Percentiles rank a stretch among this genome's conserved stretches.
Evolutionary conservation across 2,888 invertebrate species (phyloP).

Genomic region (Podabrus alpinus): DNA sequence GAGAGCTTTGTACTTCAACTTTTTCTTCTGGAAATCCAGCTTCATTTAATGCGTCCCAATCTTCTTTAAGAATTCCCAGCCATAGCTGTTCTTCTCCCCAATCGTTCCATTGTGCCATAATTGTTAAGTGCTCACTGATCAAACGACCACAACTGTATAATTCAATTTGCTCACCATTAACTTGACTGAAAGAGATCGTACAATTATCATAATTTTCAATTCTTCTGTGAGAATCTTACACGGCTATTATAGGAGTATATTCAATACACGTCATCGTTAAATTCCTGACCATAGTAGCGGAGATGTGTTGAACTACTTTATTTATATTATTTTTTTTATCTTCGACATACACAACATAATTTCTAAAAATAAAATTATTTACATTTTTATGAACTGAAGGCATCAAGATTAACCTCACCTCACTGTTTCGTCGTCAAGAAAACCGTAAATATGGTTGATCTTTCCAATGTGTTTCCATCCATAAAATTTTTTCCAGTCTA

Average conservation of each 20-base stretch:
- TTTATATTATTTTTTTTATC: neutral
- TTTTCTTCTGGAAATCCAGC: neutral
- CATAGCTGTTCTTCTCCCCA: neutral
- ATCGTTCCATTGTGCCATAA: neutral
- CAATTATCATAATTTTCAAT: neutral
- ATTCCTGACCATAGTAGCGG: neutral
- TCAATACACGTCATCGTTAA: neutral
- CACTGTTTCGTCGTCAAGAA: neutral
- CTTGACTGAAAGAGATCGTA: neutral
- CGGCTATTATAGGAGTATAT: neutral
- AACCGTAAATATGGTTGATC: neutral
- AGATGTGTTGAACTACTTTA: neutral
- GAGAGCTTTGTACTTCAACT: neutral
- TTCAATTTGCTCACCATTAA: neutral
- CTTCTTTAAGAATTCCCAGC: neutral
- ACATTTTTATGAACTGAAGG: neutral
- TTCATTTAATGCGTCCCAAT: neutral
- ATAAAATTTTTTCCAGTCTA: neutral
- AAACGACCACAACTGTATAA: neutral
- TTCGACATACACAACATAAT: neutral
- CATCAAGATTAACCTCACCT: neutral
- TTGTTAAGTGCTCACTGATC: neutral
- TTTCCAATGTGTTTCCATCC: neutral
- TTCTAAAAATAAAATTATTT: neutral
- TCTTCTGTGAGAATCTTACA: neutral